phyloP scores from a whole-genome alignment of 2,797 vertebrate species.

The Squalus acanthias region DNA sequence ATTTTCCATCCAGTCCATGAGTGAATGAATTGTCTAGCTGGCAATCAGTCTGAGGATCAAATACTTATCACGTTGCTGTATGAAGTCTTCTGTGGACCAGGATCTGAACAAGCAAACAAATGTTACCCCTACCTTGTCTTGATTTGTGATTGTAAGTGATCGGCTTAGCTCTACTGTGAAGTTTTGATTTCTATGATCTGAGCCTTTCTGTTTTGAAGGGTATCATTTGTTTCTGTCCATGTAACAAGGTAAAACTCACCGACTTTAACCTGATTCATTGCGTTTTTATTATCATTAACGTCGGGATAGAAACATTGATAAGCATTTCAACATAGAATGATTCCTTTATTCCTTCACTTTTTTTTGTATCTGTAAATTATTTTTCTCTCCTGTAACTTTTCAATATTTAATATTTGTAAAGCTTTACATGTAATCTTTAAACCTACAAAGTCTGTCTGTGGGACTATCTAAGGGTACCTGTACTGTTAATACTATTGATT shows the following conservation, averaged over 20 bases:
- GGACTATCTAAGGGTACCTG: background rate
- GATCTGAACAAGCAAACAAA: constrained; percentile 10
- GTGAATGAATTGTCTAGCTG: constrained; percentile 32
- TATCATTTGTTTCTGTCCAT: background rate
- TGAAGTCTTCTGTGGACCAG: constrained; percentile 17
- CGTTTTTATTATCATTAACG: background rate
- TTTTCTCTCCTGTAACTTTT: constrained; percentile 12
- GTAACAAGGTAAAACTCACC: background rate
- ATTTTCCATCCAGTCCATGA: constrained; percentile 36
- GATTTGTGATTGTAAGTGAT: background rate
- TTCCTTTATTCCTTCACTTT: background rate
- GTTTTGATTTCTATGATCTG: background rate
- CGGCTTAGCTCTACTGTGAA: background rate
- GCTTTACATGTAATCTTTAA: background rate
- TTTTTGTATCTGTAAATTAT: background rate
- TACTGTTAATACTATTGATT: constrained; percentile 36
- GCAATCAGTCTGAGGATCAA: constrained; percentile 35
- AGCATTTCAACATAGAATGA: background rate
- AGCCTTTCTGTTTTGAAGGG: background rate
- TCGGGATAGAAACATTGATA: background rate
- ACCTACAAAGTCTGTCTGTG: constrained; percentile 16
- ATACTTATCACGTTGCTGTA: background rate
- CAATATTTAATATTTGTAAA: background rate
- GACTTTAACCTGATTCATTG: background rate
- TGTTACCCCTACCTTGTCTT: background rate